Evolutionary conservation across 2,888 invertebrate genomes (phyloP).

Genomic region (Tineola bisselliella): DNA sequence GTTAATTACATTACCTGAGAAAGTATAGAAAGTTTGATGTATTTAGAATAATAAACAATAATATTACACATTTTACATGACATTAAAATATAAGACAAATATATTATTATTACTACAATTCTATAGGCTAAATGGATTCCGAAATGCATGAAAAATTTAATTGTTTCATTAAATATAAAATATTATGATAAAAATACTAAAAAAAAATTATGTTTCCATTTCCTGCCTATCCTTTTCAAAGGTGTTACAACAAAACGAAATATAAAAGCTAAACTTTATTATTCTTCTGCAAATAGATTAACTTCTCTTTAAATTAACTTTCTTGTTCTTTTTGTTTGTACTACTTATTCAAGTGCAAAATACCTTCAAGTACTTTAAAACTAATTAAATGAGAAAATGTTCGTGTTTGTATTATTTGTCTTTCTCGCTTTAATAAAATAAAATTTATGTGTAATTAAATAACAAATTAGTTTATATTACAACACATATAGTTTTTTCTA

Average conservation of each 20-base stretch:
- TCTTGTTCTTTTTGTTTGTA: constrained; percentile 12
- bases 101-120: no score
- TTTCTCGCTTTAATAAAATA: neutral
- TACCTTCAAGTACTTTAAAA: constrained; percentile 2
- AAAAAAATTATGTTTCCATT: neutral
- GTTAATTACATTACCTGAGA: constrained; percentile 31
- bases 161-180: no score
- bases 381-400: constrained; percentile 8
- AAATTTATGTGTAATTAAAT: neutral
- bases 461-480: neutral
- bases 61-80: no score
- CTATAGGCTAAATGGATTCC: no score
- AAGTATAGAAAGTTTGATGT: constrained; percentile 19
- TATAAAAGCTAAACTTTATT: constrained; percentile 10
- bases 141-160: no score
- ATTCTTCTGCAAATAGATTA: constrained; percentile 12
- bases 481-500: no score
- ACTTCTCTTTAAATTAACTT: constrained; percentile 13
- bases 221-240: neutral
- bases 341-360: constrained; percentile 11
- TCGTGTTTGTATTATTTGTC: neutral
- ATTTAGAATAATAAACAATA: no score
- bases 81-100: no score
- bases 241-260: neutral
- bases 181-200: no score